Conservation (phyloP, 1,140 invertebrate genomes). For the Arion vulgaris region DNA sequence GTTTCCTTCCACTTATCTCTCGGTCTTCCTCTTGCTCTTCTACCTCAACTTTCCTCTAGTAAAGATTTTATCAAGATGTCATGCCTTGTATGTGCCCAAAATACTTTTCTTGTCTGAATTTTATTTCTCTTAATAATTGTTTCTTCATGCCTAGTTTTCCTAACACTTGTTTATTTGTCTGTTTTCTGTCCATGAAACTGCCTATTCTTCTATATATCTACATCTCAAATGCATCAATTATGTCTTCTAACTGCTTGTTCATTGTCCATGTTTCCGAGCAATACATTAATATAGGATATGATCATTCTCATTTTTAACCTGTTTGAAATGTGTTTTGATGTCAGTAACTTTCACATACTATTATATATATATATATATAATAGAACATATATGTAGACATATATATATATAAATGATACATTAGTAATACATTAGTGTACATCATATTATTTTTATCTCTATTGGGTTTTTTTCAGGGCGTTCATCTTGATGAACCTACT, state of each 20-base stretch:
- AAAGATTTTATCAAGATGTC: not conserved
- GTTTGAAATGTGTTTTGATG: too few relatives aligned
- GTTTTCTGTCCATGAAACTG: not conserved
- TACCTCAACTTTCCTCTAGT: not conserved
- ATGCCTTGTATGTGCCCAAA: not conserved
- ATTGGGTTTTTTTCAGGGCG: constrained; percentile 39
- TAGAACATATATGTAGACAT: not conserved
- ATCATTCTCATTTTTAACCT: too few relatives aligned
- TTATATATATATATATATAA: not conserved
- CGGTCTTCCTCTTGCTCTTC: not conserved
- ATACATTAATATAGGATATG: too few relatives aligned
- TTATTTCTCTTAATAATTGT: too few relatives aligned
- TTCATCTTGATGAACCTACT: constrained; percentile 47
- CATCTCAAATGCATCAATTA: too few relatives aligned
- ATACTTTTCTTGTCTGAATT: too few relatives aligned
- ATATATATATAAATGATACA: not conserved
- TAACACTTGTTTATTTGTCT: not conserved
- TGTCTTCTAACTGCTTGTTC: too few relatives aligned
- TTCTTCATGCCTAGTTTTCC: not conserved
- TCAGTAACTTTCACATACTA: too few relatives aligned
- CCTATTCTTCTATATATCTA: not conserved
- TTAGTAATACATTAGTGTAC: not conserved
- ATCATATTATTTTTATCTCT: not conserved
- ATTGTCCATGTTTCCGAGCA: too few relatives aligned
- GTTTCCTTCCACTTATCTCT: not conserved